Conservation (phyloP, 2,797 vertebrate species). For the Spinibarbus caldwelli region DNA sequence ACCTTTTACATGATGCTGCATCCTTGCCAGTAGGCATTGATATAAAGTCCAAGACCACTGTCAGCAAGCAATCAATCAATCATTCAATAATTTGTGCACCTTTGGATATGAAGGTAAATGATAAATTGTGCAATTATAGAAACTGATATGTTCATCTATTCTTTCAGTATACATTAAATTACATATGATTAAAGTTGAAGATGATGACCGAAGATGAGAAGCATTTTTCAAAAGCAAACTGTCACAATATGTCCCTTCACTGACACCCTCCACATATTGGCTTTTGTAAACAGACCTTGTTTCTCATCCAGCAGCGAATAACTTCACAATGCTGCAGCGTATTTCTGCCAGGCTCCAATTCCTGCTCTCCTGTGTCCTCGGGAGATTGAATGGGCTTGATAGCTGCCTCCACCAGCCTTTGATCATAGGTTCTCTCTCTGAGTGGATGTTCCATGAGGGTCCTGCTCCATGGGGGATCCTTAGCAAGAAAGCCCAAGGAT, state of each 20-base stretch:
- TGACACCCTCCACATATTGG: background rate
- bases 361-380: background rate
- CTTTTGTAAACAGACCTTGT: background rate
- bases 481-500: constrained; percentile 28
- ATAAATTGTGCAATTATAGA: background rate
- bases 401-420: constrained; percentile 37
- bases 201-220: background rate
- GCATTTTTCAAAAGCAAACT: background rate
- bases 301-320: background rate
- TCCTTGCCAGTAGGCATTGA: background rate
- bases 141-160: background rate
- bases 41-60: background rate
- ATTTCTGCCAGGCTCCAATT: constrained; percentile 11
- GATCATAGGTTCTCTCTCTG: constrained; percentile 46
- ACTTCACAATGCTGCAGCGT: background rate
- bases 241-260: background rate
- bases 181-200: background rate
- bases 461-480: constrained; percentile 35
- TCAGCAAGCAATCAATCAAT: no score
- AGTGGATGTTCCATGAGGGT: constrained; percentile 34
- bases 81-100: background rate
- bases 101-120: background rate
- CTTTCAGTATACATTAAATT: background rate
- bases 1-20: background rate
- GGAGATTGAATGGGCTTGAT: constrained; percentile 39